phyloP scores from a whole-genome alignment of 2,888 invertebrate genomes.

The Drosophila dives region DNA sequence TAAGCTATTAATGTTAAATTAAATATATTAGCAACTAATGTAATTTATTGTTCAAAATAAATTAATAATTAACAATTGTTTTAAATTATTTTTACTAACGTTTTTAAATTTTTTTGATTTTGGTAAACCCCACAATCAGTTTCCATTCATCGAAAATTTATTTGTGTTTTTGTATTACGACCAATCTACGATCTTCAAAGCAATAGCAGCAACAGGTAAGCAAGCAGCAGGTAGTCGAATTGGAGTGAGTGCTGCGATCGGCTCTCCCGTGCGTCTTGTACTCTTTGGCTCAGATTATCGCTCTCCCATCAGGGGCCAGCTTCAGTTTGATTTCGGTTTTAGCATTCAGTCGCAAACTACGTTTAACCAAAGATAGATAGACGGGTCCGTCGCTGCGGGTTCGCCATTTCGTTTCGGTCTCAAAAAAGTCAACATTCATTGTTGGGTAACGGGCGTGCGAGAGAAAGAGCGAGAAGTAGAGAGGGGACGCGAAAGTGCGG shows the following conservation, averaged over 20 bases:
- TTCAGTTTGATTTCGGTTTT: constrained; percentile 47
- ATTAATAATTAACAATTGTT: too few relatives aligned
- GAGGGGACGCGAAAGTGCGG: constrained; percentile 59
- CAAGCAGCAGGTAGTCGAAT: constrained; percentile 17
- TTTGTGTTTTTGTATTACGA: constrained; percentile 6
- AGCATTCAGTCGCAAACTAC: constrained; percentile 70
- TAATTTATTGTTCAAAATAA: background rate
- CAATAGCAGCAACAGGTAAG: constrained; percentile 19
- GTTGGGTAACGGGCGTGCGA: constrained; percentile 18
- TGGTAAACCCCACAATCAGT: background rate
- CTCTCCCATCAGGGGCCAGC: constrained; percentile 33
- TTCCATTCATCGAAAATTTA: background rate
- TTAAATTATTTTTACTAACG: background rate
- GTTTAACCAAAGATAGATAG: constrained; percentile 74
- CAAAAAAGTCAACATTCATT: constrained; percentile 39
- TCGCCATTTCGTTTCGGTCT: constrained; percentile 57
- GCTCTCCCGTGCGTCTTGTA: background rate
- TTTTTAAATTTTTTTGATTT: background rate
- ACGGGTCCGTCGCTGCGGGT: constrained; percentile 50
- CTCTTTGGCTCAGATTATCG: constrained; percentile 35
- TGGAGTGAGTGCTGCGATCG: constrained; percentile 13
- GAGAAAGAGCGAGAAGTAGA: constrained; percentile 23
- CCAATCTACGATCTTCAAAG: constrained; percentile 28
- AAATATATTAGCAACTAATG: background rate
- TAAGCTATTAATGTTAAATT: background rate